Conservation (phyloP, 2,113 vertebrate species). For the Atlantisia rogersi region DNA sequence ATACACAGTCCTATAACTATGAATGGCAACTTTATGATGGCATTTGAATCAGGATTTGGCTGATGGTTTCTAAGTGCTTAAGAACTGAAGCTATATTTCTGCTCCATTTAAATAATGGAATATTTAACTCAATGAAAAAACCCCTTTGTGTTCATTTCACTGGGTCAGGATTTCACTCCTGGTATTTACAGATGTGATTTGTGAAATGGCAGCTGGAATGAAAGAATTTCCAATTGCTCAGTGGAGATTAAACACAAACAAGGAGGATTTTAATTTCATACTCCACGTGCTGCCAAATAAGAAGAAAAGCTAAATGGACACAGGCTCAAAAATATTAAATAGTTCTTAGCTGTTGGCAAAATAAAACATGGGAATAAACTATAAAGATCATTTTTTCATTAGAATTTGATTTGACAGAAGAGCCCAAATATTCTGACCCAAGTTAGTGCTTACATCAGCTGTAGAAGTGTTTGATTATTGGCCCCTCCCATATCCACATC, state of each 20-base stretch:
- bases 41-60: background rate
- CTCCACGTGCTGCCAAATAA: background rate
- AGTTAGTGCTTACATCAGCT: background rate
- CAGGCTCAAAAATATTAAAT: background rate
- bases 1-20: background rate
- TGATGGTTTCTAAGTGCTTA: background rate
- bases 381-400: background rate
- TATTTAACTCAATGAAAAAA: background rate
- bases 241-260: background rate
- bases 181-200: background rate
- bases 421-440: background rate
- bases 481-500: background rate
- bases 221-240: background rate
- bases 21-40: background rate
- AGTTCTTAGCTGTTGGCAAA: background rate
- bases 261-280: background rate
- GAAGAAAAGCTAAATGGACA: background rate
- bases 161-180: background rate
- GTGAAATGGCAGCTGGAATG: background rate
- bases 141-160: background rate
- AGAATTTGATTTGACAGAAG: background rate
- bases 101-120: background rate
- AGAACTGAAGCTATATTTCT: background rate
- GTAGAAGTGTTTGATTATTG: background rate
- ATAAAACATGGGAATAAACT: background rate